phyloP scores from a whole-genome alignment of 35 echinoderm and acorn worm genomes.

The Ophioderma brevispina region DNA sequence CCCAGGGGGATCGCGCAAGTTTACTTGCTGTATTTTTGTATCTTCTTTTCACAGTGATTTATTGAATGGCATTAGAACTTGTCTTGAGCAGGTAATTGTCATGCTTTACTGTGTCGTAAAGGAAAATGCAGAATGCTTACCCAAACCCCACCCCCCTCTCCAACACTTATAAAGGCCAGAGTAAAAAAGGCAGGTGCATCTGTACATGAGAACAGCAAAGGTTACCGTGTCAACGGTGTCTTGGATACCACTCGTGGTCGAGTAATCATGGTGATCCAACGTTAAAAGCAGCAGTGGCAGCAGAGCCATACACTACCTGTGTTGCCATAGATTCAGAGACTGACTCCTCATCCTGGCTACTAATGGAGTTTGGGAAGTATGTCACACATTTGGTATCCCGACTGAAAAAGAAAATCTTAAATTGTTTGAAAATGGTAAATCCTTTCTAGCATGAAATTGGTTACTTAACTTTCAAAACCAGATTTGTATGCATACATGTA shows the following conservation, averaged over 20 bases:
- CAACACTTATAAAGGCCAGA: conserved; percentile 48
- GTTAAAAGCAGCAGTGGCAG: conserved; percentile 80
- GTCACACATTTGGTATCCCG: too few relatives aligned
- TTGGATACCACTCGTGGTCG: conserved; percentile 91
- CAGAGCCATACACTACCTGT: conserved; percentile 83
- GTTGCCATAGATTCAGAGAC: conserved; percentile 84
- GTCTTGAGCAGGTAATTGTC: conserved; percentile 94
- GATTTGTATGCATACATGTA: too few relatives aligned
- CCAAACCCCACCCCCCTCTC: conserved; percentile 75
- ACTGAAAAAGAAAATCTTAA: too few relatives aligned
- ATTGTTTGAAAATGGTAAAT: too few relatives aligned
- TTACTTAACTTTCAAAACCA: too few relatives aligned
- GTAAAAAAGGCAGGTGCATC: conserved; percentile 65
- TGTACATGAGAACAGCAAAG: conserved; percentile 55
- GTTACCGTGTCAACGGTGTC: conserved; percentile 84
- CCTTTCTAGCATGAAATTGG: too few relatives aligned
- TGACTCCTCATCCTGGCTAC: conserved; percentile 88
- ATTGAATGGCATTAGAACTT: too few relatives aligned
- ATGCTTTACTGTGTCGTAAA: conserved; percentile 82
- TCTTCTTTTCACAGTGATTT: too few relatives aligned
- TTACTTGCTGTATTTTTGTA: too few relatives aligned
- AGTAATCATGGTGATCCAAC: conserved; percentile 95
- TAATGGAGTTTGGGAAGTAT: conserved; percentile 92
- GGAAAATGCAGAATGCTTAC: conserved; percentile 76
- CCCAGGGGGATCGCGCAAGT: too few relatives aligned